phyloP scores from a whole-genome alignment of 2,113 vertebrate genomes.

The Corythornis vintsioides region DNA sequence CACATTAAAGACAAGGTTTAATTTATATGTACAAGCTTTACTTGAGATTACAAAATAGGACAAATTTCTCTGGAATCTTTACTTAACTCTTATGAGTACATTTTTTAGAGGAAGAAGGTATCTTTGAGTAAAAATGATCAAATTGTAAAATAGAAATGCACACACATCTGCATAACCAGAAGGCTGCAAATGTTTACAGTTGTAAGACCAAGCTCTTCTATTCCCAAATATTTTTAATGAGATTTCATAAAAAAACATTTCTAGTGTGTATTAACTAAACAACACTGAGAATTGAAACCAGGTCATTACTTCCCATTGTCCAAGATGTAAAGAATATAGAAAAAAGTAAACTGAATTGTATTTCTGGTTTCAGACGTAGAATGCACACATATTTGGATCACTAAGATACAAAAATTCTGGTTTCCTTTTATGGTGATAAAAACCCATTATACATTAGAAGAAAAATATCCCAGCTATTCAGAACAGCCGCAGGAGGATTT shows the following conservation, averaged over 20 bases:
- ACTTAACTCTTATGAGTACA: not conserved
- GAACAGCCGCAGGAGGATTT: slow-evolving; percentile 10
- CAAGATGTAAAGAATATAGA: not conserved
- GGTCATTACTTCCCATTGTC: not conserved
- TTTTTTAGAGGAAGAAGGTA: not conserved
- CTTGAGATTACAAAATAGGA: not conserved
- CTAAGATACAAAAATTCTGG: not conserved
- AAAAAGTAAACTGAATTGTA: not conserved
- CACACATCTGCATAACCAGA: not conserved
- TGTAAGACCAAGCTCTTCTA: not conserved
- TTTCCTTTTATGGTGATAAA: not conserved
- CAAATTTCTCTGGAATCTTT: not conserved
- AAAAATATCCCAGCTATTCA: not conserved
- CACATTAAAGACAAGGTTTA: not conserved
- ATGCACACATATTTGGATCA: not conserved
- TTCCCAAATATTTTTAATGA: not conserved
- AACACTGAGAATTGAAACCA: not conserved
- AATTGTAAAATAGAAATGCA: not conserved
- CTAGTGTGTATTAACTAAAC: not conserved
- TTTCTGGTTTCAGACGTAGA: not conserved
- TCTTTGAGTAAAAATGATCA: not conserved
- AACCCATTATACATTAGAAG: not conserved
- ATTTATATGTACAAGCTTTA: not conserved
- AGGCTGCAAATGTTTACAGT: not conserved
- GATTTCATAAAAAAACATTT: not conserved